Conservation (phyloP, 2,797 vertebrate species). For the Naso thynnoides region DNA sequence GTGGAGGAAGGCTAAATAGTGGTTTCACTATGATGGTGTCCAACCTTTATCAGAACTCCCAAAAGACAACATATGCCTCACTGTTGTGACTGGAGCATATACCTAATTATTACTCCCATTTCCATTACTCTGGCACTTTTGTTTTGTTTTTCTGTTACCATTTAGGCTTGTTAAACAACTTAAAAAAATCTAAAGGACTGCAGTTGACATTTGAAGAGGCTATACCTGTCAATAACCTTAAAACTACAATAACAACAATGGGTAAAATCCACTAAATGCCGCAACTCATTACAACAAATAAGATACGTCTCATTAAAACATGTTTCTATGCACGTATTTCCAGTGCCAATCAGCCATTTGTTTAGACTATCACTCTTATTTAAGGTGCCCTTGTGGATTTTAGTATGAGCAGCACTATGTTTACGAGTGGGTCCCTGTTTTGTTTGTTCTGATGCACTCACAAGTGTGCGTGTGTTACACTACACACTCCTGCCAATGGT, state of each 20-base stretch:
- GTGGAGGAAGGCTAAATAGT: constrained; percentile 36
- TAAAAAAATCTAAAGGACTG: not conserved
- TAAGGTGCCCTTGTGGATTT: too few species aligned
- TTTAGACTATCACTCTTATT: not conserved
- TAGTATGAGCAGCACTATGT: not conserved
- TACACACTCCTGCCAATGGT: not conserved
- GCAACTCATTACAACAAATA: not conserved
- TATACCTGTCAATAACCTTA: not conserved
- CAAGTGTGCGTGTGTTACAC: not conserved
- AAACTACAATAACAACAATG: not conserved
- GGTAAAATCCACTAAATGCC: not conserved
- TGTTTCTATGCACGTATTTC: not conserved
- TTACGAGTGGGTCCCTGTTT: not conserved
- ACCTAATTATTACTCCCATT: constrained; percentile 29
- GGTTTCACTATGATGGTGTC: constrained; percentile 21
- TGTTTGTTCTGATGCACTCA: not conserved
- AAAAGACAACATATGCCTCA: constrained; percentile 24
- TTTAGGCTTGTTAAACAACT: not conserved
- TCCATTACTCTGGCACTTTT: constrained; percentile 10
- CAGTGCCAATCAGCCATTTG: not conserved
- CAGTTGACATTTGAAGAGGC: not conserved
- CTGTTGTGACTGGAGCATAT: constrained; percentile 4
- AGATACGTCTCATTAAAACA: not conserved
- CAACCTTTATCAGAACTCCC: constrained; percentile 26
- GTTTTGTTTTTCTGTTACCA: not conserved